Evolutionary conservation across 2,888 invertebrate species (phyloP).

Genomic region (Netelia virgata): DNA sequence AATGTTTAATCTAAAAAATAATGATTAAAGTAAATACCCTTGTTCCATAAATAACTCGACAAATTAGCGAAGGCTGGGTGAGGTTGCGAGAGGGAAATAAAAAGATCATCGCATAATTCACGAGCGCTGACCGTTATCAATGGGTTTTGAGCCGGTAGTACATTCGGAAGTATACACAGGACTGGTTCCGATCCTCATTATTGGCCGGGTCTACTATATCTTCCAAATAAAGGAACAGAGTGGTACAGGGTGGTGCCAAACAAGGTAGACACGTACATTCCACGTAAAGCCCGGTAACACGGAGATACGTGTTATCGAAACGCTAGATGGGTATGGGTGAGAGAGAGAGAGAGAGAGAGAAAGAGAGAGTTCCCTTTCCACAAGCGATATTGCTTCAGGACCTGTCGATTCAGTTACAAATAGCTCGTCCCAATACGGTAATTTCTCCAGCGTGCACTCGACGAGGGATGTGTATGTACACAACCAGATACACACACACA

Average conservation of each 20-base stretch:
- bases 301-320: constrained; percentile 35
- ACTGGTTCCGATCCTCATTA: not conserved
- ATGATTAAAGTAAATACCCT: too few relatives aligned
- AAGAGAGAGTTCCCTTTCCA: constrained; percentile 19
- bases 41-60: too few relatives aligned
- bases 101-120: not conserved
- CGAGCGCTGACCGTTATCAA: not conserved
- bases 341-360: constrained; percentile 4
- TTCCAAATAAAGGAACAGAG: constrained; percentile 7
- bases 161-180: not conserved
- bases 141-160: not conserved
- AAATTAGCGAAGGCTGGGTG: too few relatives aligned
- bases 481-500: constrained; percentile 30
- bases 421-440: constrained; percentile 57
- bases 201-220: not conserved
- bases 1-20: too few relatives aligned
- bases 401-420: constrained; percentile 57
- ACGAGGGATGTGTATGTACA: constrained; percentile 13
- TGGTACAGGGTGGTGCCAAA: constrained; percentile 21
- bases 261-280: constrained; percentile 32
- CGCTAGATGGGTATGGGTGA: constrained; percentile 11
- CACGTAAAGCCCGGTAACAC: constrained; percentile 9
- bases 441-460: constrained; percentile 44
- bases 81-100: too few relatives aligned
- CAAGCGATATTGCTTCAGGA: constrained; percentile 41